Evolutionary conservation across 1,140 invertebrate genomes (phyloP).

Genomic region (Trachymyrmex cornetzi): DNA sequence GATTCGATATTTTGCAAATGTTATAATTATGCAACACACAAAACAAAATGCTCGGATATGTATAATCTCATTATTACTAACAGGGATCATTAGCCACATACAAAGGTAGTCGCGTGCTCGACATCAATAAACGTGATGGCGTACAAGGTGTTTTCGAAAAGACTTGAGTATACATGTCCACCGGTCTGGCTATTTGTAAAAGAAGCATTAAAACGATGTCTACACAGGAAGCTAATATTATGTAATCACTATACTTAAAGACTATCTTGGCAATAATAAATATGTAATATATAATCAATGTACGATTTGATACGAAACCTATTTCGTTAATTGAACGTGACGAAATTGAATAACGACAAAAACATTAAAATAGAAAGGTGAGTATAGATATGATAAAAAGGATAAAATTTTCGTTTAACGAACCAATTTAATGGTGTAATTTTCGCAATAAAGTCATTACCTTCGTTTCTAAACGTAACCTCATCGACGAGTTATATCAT

Average conservation of each 20-base stretch:
- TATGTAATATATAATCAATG: slow-evolving; percentile 16
- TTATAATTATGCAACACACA: background rate
- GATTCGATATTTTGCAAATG: background rate
- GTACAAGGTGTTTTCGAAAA: slow-evolving; percentile 33
- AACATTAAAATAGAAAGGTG: background rate
- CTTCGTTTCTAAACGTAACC: background rate
- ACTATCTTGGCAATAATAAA: slow-evolving; percentile 1
- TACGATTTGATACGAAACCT: slow-evolving; percentile 13
- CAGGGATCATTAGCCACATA: slow-evolving; percentile 29
- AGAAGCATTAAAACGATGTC: slow-evolving; percentile 18
- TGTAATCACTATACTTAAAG: slow-evolving; percentile 46
- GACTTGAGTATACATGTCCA: background rate
- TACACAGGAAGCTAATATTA: background rate
- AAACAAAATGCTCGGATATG: background rate
- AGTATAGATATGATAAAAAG: slow-evolving; percentile 2
- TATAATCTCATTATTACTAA: slow-evolving; percentile 27
- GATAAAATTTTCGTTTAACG: slow-evolving; percentile 11
- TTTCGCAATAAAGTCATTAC: background rate
- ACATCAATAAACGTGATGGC: slow-evolving; percentile 17
- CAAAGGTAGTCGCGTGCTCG: slow-evolving; percentile 25
- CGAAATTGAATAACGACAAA: slow-evolving; percentile 5
- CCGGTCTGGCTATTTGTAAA: slow-evolving; percentile 1
- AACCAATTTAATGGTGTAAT: background rate
- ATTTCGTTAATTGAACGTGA: background rate
- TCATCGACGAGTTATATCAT: background rate